These are phyloP conservation scores for Brachycybe producta DNA, from an alignment of 2,888 invertebrate genomes.

Conservation along the genomic window DNA sequence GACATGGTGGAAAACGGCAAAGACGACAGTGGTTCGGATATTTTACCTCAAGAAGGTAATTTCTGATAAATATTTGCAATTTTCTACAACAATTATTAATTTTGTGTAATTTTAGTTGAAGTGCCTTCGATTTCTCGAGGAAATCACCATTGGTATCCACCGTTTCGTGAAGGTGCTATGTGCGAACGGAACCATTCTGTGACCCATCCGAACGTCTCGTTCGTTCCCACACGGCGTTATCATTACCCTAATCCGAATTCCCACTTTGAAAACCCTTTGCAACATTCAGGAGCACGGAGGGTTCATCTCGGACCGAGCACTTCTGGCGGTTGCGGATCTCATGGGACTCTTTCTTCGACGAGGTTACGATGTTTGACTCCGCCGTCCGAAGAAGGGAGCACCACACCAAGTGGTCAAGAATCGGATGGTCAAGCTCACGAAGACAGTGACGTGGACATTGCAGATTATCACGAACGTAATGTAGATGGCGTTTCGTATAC, in stretches of 20 bases:
- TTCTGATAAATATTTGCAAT: no score
- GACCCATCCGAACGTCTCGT: neutral
- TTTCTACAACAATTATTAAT: neutral
- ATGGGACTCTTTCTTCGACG: neutral
- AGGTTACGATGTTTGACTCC: conserved; percentile 4
- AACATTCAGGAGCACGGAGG: neutral
- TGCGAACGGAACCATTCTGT: neutral
- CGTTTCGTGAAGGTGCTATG: conserved; percentile 1
- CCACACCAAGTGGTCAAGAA: neutral
- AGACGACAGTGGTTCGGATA: neutral
- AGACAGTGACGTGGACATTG: conserved; percentile 12
- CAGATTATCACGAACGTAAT: conserved; percentile 8
- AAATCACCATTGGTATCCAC: conserved; percentile 13
- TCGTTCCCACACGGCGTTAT: neutral
- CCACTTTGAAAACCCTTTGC: neutral
- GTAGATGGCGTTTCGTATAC: conserved; percentile 11
- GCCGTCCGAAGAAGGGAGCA: conserved; percentile 11
- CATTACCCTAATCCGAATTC: neutral
- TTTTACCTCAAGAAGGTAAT: no score
- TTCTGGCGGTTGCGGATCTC: neutral
- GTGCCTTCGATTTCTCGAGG: neutral
- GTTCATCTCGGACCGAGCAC: neutral
- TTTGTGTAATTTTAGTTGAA: neutral
- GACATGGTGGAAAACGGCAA: neutral
- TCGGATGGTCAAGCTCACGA: neutral